Conservation (phyloP, 2,797 vertebrate species). For the Syndactyla subalaris region DNA sequence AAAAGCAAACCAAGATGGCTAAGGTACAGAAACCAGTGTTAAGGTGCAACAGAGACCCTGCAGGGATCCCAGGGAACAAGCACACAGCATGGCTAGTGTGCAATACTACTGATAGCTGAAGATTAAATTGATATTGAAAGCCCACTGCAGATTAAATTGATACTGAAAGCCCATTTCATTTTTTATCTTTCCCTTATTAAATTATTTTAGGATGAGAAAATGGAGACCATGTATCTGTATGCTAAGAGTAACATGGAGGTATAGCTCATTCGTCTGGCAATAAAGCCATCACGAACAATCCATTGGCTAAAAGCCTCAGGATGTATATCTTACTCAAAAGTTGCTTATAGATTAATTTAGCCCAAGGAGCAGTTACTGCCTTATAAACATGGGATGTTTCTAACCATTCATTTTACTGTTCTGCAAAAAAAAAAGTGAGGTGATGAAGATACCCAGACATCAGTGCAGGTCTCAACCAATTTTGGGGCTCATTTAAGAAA, state of each 20-base stretch:
- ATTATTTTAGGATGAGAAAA: constrained; percentile 40
- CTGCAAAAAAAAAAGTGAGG: not conserved
- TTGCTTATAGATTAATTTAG: constrained; percentile 23
- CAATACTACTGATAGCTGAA: not conserved
- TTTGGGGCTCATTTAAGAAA: not conserved
- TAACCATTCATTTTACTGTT: not conserved
- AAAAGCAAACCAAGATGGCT: not conserved
- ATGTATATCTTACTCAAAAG: not conserved
- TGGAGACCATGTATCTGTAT: not conserved
- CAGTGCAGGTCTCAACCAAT: not conserved
- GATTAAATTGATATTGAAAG: constrained; percentile 49
- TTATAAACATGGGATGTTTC: not conserved
- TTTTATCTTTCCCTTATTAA: constrained; percentile 49
- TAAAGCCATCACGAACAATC: constrained; percentile 21
- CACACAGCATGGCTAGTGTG: not conserved
- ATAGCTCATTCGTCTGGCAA: not conserved
- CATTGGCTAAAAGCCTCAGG: not conserved
- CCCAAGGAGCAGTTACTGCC: not conserved
- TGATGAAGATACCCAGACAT: not conserved
- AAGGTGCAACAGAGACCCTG: not conserved
- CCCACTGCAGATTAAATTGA: constrained; percentile 22
- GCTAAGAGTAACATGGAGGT: not conserved
- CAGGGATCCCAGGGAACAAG: not conserved
- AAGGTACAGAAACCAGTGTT: not conserved
- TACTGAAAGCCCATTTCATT: constrained; percentile 55